A percentile compares a stretch with the other conserved stretches of the same genome.
Evolutionary conservation across 2,888 invertebrate species (phyloP).

Genomic region (Pandemis corylana): DNA sequence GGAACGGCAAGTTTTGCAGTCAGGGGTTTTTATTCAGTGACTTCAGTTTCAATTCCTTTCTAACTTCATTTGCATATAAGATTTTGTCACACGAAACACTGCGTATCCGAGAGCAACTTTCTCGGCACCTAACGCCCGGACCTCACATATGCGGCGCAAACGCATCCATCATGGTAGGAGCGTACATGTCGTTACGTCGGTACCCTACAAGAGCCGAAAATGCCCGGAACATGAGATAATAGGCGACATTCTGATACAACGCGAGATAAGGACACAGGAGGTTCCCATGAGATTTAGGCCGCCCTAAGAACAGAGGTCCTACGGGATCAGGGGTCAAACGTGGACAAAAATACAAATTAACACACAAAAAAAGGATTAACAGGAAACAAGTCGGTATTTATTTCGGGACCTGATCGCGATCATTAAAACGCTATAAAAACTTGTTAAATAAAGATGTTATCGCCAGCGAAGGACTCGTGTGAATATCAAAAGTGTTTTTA

Average conservation of each 20-base stretch:
- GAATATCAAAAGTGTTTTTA: conserved; percentile 58
- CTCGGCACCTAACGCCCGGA: conserved; percentile 56
- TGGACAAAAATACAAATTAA: conserved; percentile 61
- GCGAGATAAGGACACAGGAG: conserved; percentile 73
- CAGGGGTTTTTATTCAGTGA: too few relatives aligned
- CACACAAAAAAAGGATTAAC: conserved; percentile 52
- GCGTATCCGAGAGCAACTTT: conserved; percentile 45
- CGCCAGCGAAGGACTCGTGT: conserved; percentile 51
- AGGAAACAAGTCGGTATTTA: conserved; percentile 41
- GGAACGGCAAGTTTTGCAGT: too few relatives aligned
- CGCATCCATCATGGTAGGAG: conserved; percentile 81
- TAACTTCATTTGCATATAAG: conserved; percentile 29
- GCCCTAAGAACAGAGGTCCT: conserved; percentile 58
- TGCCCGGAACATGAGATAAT: conserved; percentile 79
- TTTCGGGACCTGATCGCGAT: conserved; percentile 52
- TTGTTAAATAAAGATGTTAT: conserved; percentile 57
- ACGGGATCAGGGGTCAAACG: conserved; percentile 72
- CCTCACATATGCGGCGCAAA: conserved; percentile 66
- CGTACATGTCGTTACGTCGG: conserved; percentile 72
- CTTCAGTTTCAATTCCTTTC: background rate
- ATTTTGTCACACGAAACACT: conserved; percentile 21
- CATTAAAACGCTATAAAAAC: conserved; percentile 57
- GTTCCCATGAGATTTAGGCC: conserved; percentile 78
- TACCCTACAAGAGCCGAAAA: conserved; percentile 78
- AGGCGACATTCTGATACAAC: conserved; percentile 83